A percentile compares a stretch with the other conserved stretches of the same genome.
phyloP scores from a whole-genome alignment of 2,888 invertebrate genomes.

The Odontocolon sp. region DNA sequence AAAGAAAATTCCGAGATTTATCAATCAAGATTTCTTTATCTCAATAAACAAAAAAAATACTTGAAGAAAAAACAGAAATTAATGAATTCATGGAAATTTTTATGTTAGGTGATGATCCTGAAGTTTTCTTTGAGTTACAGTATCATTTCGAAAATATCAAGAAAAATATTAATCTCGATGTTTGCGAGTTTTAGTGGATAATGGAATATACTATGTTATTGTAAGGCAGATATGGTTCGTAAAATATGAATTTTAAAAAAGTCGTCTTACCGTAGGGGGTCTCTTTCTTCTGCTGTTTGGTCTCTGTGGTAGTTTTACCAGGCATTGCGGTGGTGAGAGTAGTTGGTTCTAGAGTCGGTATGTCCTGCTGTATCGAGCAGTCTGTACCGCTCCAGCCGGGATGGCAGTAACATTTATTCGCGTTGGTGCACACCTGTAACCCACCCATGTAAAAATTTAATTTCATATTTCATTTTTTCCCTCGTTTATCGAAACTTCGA shows the following conservation, averaged over 20 bases:
- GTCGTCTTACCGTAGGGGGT: slow-evolving; percentile 94
- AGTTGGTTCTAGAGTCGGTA: slow-evolving; percentile 84
- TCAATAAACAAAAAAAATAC: too few species aligned
- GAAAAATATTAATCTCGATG: slow-evolving; percentile 11
- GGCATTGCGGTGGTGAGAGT: slow-evolving; percentile 84
- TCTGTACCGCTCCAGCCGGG: slow-evolving; percentile 94
- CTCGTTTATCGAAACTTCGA: too few species aligned
- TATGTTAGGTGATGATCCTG: too few species aligned
- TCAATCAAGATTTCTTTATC: too few species aligned
- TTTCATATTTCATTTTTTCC: too few species aligned
- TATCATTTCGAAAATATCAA: neutral
- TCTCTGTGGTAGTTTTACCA: slow-evolving; percentile 78
- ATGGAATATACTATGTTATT: neutral
- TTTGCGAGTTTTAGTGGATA: too few species aligned
- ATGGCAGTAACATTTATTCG: slow-evolving; percentile 95
- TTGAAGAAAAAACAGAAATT: too few species aligned
- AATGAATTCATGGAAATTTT: too few species aligned
- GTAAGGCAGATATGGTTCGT: neutral
- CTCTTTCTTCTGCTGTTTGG: slow-evolving; percentile 92
- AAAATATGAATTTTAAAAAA: slow-evolving; percentile 25
- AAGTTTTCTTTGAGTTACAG: slow-evolving; percentile 1
- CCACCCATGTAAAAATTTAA: too few species aligned
- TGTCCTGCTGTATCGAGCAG: slow-evolving; percentile 90
- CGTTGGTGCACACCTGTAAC: slow-evolving; percentile 93
- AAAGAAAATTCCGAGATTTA: too few species aligned